Base-by-base conservation (phyloP, 37 sponge, comb jelly and placozoan species). In the Diacarnus erythraeanus region DNA sequence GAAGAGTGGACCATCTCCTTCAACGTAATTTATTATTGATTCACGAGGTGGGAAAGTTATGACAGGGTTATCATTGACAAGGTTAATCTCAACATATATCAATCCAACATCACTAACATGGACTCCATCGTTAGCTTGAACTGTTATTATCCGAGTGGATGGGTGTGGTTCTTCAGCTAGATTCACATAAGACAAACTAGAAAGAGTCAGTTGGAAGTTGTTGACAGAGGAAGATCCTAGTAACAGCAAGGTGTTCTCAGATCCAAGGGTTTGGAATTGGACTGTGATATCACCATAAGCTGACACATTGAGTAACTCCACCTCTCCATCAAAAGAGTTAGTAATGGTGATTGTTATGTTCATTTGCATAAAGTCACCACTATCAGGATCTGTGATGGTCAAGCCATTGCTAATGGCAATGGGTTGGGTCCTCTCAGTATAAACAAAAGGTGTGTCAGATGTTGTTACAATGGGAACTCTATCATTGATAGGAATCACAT, bases 1-100 rank as follows among this genome's bases (percentile, higher is more conserved):
- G 21, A 77, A 64, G 2, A 86, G 54, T n/a, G 87, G 64, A 9
- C 83, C 96, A 51, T 42, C 44, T 35, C 93, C 96, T 61, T 96
- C 96, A 37, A 83, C 27, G 47, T 92, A 96, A 54, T 86, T 85
- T 29, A 89, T 71, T 26, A 89, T 71, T 18, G 67, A 64, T 51
- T 89, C 78, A 6, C 64, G 64, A 23, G 57, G 88, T 41, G 77
- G 73, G 12, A 72, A 47, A 5, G 23, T 79, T 20, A 96, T 57
- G 35, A 87, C 86, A 25, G 96, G 96, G 3, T 73, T 18, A 47
- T 92, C 90, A 42, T 96, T 92, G 26, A 84, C 72, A 20, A 86
- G 82, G 10, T 64, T 36, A 34, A 92, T 77, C 34, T 22, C 33
- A 43, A 96, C 81, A 4, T 20, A 27, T 17, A 96, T 77, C 33